Evolutionary conservation across 2,888 invertebrate genomes (phyloP).

Genomic region (Orthonevra nobilis): DNA sequence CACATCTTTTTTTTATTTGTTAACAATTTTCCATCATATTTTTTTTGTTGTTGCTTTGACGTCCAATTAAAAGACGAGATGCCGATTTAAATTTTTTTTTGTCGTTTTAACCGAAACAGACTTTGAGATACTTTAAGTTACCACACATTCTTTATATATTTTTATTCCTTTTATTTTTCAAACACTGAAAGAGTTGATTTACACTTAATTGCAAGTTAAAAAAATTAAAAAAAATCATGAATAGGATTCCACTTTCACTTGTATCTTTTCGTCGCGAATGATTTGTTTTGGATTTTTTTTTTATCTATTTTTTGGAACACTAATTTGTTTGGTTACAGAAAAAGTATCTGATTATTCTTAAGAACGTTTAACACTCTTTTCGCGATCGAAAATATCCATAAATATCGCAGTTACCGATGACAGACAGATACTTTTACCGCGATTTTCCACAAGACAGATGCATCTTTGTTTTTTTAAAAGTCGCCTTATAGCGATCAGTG

Average conservation of each 20-base stretch:
- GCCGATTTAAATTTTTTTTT: too few species aligned
- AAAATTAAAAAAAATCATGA: slow-evolving; percentile 26
- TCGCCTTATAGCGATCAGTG: slow-evolving; percentile 38
- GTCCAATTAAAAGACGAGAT: slow-evolving; percentile 50
- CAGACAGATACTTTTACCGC: slow-evolving; percentile 12
- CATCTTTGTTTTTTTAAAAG: slow-evolving; percentile 28
- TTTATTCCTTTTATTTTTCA: slow-evolving; percentile 10
- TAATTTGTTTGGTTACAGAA: too few species aligned
- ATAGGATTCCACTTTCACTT: slow-evolving; percentile 62
- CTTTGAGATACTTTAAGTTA: slow-evolving; percentile 27
- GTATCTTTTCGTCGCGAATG: slow-evolving; percentile 38
- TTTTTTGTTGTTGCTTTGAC: slow-evolving; percentile 61
- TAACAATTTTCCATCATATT: not conserved
- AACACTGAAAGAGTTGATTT: slow-evolving; percentile 44
- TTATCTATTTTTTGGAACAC: not conserved
- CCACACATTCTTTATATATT: slow-evolving; percentile 65
- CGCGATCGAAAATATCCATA: not conserved
- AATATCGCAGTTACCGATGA: slow-evolving; percentile 6
- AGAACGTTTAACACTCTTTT: too few species aligned
- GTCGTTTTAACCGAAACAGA: slow-evolving; percentile 13
- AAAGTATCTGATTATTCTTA: too few species aligned
- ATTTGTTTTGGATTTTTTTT: slow-evolving; percentile 23
- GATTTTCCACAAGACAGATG: slow-evolving; percentile 29
- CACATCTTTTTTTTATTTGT: too few species aligned
- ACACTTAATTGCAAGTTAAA: slow-evolving; percentile 34